Base-by-base conservation (phyloP, 2,888 invertebrate genomes). In the Pachycephus smyrnensis region DNA sequence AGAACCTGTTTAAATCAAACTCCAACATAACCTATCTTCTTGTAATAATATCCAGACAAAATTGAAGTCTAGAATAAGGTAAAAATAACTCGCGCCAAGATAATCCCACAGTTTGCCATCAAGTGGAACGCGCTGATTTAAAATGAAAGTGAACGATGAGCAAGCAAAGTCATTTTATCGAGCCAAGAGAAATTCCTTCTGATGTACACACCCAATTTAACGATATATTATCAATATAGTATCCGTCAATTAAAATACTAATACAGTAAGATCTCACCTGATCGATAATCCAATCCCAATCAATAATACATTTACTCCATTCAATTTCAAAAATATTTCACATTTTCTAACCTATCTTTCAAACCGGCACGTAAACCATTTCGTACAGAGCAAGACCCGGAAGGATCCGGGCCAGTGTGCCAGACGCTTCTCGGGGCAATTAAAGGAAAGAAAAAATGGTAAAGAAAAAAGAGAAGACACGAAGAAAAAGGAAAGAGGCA, bases 381-480 rank as follows among this genome's bases (percentile, higher is more conserved):
- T 55, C 55, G 23, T 55, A 55, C 15, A 23, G 55, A 40, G 6
- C 40, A 40, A 40, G 32, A 33, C 80, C 80, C 76, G 40, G 69
- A 75, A 76, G 76, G 82, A 83, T 84, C 81, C 82, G 83, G 86
- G 86, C 77, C 84, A 86, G 86, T 86, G 76, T 86, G 84, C 84
- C 86, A 83, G 55, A 32, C 81, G 78, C 78, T 71, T 71, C 71
- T 71, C 71, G 71, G 33, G 71, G 71, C 71, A 33, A 71, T 71
- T 71, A 71, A 71, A 71, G 32, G 71, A 71, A 55, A 55, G 55
- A 55, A 55, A 55, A 55, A 55, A 55, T 55, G 23, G 15, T 23
- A 55, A 23, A 55, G 23, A 23, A 23, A 55, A 40, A 55, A 33
- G 33, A 33, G 3, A 55, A 1, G 55, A 55, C 40, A 40, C 55